Conservation (phyloP, 2,797 vertebrate genomes). For the Pipistrellus nathusii region DNA sequence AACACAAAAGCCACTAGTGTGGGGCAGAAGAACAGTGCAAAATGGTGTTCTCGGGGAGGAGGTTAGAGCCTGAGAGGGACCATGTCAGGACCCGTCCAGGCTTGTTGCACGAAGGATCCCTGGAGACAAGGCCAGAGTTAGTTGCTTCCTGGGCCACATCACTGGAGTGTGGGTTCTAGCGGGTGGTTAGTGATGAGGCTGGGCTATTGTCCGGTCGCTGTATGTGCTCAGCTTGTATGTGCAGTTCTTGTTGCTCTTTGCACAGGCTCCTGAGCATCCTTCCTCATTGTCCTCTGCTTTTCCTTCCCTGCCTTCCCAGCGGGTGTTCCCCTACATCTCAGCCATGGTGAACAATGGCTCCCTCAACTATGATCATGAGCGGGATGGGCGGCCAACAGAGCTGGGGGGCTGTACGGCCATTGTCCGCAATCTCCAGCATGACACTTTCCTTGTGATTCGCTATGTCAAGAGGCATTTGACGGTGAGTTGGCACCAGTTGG, state of each 20-base stretch:
- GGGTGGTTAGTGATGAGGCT: background rate
- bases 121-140: background rate
- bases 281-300: background rate
- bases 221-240: background rate
- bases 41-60: background rate
- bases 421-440: constrained; percentile 96
- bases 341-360: constrained; percentile 98
- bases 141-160: background rate
- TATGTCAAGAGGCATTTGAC: constrained; percentile 95
- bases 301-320: constrained; percentile 84
- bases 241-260: background rate
- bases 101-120: background rate
- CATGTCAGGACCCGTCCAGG: background rate
- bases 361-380: constrained; percentile 95
- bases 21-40: background rate
- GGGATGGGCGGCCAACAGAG: constrained; percentile 94
- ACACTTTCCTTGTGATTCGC: constrained; percentile 97
- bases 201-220: background rate
- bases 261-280: background rate
- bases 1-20: background rate
- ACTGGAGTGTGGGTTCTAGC: background rate
- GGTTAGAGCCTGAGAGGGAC: background rate
- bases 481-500: constrained; percentile 86
- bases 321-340: constrained; percentile 95
- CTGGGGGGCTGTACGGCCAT: constrained; percentile 96